Evolutionary conservation across 2,888 invertebrate genomes (phyloP).

Genomic region (Pristionchus fissidentatus): DNA sequence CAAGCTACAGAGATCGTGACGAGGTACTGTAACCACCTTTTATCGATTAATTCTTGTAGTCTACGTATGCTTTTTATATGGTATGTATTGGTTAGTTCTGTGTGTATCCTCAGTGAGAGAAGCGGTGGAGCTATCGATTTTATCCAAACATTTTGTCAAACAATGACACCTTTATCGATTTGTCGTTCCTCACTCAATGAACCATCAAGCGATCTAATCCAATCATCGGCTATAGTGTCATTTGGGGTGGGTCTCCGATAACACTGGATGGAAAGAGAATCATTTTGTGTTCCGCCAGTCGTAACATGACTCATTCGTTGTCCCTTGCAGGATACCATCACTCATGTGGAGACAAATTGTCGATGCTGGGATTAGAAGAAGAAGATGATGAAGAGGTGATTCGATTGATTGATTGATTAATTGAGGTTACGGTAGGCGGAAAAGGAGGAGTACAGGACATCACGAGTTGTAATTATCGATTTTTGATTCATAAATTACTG

Average conservation of each 20-base stretch:
- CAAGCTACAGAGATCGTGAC: conserved; percentile 55
- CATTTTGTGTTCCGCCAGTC: neutral
- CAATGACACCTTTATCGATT: too few species aligned
- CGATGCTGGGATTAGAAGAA: conserved; percentile 45
- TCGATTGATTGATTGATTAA: neutral
- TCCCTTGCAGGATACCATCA: conserved; percentile 58
- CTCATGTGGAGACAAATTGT: conserved; percentile 52
- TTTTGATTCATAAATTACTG: neutral
- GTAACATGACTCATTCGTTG: neutral
- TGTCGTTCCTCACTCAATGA: too few species aligned
- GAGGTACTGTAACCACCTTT: conserved; percentile 47
- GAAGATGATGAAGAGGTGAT: conserved; percentile 44
- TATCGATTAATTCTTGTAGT: neutral
- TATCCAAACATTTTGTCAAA: too few species aligned
- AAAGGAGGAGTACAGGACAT: too few species aligned
- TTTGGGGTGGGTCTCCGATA: too few species aligned
- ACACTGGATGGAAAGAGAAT: too few species aligned
- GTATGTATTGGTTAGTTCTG: neutral
- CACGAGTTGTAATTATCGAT: neutral
- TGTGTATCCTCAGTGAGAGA: neutral
- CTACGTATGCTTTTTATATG: neutral
- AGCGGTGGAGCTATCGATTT: neutral
- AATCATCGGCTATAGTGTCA: too few species aligned
- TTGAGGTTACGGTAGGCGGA: neutral
- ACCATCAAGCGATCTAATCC: too few species aligned